These are phyloP conservation scores for Ceyx melanurus DNA, from an alignment of 2,113 vertebrate genomes.

Conservation along the genomic window DNA sequence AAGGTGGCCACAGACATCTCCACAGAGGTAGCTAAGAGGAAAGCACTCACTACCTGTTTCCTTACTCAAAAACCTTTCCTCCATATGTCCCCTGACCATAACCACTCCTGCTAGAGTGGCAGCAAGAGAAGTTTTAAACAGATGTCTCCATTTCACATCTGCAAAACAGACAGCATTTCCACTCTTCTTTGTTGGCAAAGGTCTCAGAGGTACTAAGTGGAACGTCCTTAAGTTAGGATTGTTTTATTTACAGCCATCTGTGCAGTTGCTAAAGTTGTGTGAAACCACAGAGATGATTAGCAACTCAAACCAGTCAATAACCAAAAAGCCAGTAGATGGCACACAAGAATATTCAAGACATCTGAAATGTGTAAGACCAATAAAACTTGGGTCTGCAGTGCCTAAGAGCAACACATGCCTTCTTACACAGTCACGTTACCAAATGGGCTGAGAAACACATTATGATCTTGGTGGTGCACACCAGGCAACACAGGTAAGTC, in stretches of 20 bases:
- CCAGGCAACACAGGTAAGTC: not conserved
- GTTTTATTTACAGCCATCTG: not conserved
- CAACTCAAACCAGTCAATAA: not conserved
- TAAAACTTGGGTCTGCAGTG: not conserved
- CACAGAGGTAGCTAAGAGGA: not conserved
- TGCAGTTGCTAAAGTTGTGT: fast-evolving
- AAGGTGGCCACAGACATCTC: not conserved
- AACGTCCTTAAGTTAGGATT: not conserved
- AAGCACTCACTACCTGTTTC: not conserved
- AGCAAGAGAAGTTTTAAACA: not conserved
- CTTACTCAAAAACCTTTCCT: not conserved
- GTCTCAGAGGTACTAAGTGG: not conserved
- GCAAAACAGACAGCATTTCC: not conserved
- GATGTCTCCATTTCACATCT: not conserved
- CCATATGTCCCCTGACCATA: not conserved
- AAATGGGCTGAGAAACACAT: not conserved
- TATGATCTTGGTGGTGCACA: fast-evolving
- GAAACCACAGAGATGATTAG: not conserved
- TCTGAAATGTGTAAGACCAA: not conserved
- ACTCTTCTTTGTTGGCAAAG: not conserved
- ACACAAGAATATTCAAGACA: conserved; percentile 2
- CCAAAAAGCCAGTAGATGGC: conserved; percentile 41
- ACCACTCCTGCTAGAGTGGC: not conserved
- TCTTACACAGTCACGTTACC: fast-evolving
- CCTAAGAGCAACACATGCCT: not conserved